These are phyloP conservation scores for Malaclemys terrapin DNA, from an alignment of 2,113 vertebrate genomes.

Conservation along the genomic window DNA sequence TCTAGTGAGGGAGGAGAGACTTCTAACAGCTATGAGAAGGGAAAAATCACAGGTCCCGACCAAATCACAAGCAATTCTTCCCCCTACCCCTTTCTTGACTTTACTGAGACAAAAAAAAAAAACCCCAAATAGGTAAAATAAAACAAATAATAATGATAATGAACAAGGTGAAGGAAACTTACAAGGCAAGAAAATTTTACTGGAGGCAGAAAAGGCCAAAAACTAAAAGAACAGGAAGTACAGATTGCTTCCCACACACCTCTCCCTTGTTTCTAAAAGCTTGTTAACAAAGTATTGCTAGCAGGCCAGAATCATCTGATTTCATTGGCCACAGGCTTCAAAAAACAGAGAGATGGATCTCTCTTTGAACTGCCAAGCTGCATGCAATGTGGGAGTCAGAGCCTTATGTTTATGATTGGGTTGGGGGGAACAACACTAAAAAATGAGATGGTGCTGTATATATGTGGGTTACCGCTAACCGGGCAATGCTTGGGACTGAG, in stretches of 20 bases:
- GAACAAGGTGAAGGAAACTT: not conserved
- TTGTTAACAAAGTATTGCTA: not conserved
- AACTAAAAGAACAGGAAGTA: not conserved
- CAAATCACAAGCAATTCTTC: slow-evolving; percentile 18
- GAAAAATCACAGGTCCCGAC: slow-evolving; percentile 32
- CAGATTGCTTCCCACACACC: not conserved
- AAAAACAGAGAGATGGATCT: not conserved
- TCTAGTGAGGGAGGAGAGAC: slow-evolving; percentile 9
- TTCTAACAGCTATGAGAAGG: slow-evolving; percentile 10
- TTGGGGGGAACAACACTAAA: not conserved
- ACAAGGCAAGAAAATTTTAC: not conserved
- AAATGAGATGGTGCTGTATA: too few relatives aligned
- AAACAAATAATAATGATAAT: not conserved
- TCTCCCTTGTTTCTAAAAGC: not conserved
- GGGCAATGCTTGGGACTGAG: not conserved
- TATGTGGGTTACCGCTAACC: not conserved
- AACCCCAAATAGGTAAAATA: not conserved
- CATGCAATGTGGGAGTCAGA: not conserved
- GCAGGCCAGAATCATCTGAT: not conserved
- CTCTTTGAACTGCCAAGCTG: not conserved
- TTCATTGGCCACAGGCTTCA: not conserved
- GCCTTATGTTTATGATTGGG: not conserved
- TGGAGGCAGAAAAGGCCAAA: slow-evolving; percentile 10
- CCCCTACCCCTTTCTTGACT: slow-evolving; percentile 25
- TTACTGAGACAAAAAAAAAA: not conserved